A percentile compares a stretch with the other conserved stretches of the same genome.
Conservation (phyloP, 2,113 vertebrate genomes). For the Pelobates fuscus region DNA sequence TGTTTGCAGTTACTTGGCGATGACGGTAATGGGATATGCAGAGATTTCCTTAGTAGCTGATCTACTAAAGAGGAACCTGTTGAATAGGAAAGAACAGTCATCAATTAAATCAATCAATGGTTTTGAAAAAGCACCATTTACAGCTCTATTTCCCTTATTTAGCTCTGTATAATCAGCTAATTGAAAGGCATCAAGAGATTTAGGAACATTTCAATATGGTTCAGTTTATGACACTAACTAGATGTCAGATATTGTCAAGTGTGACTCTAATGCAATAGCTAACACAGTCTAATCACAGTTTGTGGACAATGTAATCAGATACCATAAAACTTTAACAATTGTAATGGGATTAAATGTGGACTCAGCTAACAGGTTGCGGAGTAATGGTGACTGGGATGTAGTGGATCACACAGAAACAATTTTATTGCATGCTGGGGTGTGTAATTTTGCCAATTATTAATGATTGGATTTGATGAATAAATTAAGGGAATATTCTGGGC, state of each 20-base stretch:
- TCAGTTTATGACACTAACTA: not conserved
- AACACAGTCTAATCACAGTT: not conserved
- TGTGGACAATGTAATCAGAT: not conserved
- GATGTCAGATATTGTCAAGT: slow-evolving; percentile 10
- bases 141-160: slow-evolving; percentile 39
- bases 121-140: slow-evolving; percentile 51
- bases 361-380: too few species aligned
- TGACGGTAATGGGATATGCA: not conserved
- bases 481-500: too few species aligned
- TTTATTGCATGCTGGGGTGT: too few species aligned
- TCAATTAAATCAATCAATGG: slow-evolving; percentile 6
- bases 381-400: too few species aligned
- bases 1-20: slow-evolving; percentile 57
- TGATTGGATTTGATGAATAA: too few species aligned
- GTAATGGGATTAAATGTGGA: too few species aligned
- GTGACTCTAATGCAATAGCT: slow-evolving; percentile 12
- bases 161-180: slow-evolving; percentile 49
- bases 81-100: slow-evolving; percentile 49
- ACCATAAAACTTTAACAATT: not conserved
- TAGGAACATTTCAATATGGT: not conserved
- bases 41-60: not conserved
- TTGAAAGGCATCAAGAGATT: slow-evolving; percentile 49
- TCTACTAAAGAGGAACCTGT: not conserved
- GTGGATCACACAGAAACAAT: too few species aligned
- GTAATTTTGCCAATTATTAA: too few species aligned